Conservation (phyloP, 2,888 invertebrate genomes). For the Limnephilus rhombicus region DNA sequence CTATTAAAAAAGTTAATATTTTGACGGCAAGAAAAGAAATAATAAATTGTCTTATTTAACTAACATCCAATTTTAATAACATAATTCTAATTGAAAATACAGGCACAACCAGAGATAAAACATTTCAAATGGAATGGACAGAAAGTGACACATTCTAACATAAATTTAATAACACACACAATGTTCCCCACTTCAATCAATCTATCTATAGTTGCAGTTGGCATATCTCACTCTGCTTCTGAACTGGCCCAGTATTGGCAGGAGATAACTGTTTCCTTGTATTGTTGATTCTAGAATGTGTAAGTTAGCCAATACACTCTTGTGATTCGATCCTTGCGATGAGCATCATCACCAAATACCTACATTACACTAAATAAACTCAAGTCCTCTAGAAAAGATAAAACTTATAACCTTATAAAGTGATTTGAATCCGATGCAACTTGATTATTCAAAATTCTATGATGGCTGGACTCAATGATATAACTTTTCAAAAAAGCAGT, state of each 20-base stretch:
- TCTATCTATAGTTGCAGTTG: background rate
- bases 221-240: background rate
- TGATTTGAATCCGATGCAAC: background rate
- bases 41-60: background rate
- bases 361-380: background rate
- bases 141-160: background rate
- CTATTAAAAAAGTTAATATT: background rate
- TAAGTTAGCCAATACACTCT: background rate
- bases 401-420: background rate
- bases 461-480: background rate
- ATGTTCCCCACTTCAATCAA: background rate
- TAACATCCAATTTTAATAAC: background rate
- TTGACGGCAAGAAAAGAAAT: background rate
- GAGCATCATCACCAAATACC: background rate
- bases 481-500: background rate
- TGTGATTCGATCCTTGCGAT: background rate
- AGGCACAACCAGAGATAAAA: constrained; percentile 1
- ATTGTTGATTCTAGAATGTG: background rate
- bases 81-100: background rate
- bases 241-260: background rate
- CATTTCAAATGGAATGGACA: background rate
- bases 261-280: background rate
- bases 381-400: background rate
- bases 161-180: background rate
- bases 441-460: background rate